These are phyloP conservation scores for Philantomba maxwellii DNA, from an alignment of 2,113 vertebrate species.

Conservation along the genomic window DNA sequence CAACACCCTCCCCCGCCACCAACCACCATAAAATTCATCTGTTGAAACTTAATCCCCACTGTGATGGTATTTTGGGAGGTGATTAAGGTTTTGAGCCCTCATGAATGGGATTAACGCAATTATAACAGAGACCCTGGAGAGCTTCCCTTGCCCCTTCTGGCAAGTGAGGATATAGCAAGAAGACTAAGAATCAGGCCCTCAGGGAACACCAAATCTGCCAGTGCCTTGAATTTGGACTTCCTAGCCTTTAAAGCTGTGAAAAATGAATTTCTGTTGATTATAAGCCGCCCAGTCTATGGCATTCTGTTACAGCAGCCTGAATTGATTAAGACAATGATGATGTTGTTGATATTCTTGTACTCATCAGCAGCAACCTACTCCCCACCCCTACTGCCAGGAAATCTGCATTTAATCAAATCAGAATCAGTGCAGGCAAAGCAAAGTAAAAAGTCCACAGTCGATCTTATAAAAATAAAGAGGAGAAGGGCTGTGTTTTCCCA, in stretches of 20 bases:
- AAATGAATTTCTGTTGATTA: background rate
- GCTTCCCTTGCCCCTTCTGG: background rate
- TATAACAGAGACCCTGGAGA: background rate
- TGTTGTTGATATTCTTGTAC: background rate
- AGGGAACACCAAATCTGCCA: background rate
- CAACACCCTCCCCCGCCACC: background rate
- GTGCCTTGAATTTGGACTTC: background rate
- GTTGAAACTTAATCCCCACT: background rate
- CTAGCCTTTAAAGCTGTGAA: background rate
- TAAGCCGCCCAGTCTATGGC: background rate
- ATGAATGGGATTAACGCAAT: background rate
- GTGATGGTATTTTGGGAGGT: background rate
- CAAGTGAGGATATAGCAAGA: background rate
- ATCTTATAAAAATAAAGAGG: conserved; percentile 9
- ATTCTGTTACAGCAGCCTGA: background rate
- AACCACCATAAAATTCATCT: background rate
- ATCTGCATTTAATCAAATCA: conserved; percentile 1
- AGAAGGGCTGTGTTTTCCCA: conserved; percentile 46
- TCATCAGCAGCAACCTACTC: background rate
- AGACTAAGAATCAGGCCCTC: background rate
- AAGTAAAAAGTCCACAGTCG: background rate
- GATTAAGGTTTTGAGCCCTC: background rate
- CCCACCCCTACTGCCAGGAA: background rate
- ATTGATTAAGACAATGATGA: background rate
- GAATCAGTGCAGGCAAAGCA: background rate